Base-by-base conservation (phyloP, 2,797 vertebrate species). In the Enteromius viviparus region DNA sequence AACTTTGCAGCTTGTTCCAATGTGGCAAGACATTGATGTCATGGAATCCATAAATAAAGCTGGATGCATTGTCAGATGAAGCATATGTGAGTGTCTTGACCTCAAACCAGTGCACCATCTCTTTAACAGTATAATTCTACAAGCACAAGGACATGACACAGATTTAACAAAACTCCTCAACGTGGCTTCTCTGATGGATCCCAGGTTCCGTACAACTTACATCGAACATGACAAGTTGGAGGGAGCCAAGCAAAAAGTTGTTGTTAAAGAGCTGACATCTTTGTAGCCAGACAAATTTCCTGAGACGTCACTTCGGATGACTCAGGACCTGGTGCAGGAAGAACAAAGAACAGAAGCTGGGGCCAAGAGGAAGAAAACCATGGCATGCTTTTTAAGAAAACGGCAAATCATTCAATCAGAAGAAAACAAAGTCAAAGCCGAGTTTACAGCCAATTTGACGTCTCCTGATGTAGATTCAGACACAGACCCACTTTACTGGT, bases 151-250 rank as follows among this genome's bases (percentile, higher is more conserved):
- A 7, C 1, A 40, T 40, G 37, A 8, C 37, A 40, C 7, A 40
- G 80, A 74, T 17, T n/a, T 74, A n/a, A 71, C 34, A 58, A 80
- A 70, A 76, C 72, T 76, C 49, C 47, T 76, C 6, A 3, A 6
- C 1, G 1, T 60, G 32, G 49, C 64, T 12, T 62, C 65, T n/a
- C 53, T 70, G 32, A 23, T 78, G 65, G 65, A 78, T 70, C 40
- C 81, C 64, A 17, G 37, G 64, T 83, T 83, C 74, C 9, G 9
- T n/a, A 83, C 49, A 77, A n/a, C 81, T 19, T 83, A 60, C 64
- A 83, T 37, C 14, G 23, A 82, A 45, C 58, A 40, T 9, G 49
- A 76, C 15, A 76, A 45, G 72, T 19, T 80, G 65, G 78, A 80
- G 29, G 45, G 32, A 69, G 55, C 53, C 78, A 80, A 69, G 49